Conservation (phyloP, 2,113 vertebrate genomes). For the Sylvietta virens region DNA sequence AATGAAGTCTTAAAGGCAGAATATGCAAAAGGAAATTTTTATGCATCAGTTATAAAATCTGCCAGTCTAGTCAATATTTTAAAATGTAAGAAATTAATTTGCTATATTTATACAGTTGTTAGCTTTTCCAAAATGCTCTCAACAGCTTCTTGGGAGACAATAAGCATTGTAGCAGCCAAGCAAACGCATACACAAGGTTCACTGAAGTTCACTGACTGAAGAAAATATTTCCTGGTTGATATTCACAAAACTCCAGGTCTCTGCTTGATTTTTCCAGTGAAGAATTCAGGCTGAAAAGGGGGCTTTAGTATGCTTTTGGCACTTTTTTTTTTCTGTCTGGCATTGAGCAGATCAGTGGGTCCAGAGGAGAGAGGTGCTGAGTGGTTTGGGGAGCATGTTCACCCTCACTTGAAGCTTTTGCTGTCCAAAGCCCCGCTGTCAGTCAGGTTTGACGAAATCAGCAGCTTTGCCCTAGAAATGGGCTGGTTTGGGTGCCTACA, state of each 20-base stretch:
- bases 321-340: not conserved
- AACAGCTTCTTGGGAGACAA: not conserved
- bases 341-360: not conserved
- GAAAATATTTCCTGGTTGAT: not conserved
- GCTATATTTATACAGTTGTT: not conserved
- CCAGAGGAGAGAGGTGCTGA: not conserved
- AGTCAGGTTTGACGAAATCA: not conserved
- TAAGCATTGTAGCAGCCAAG: not conserved
- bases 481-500: not conserved
- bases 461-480: not conserved
- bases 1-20: not conserved
- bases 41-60: not conserved
- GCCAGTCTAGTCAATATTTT: not conserved
- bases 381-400: rapidly evolving
- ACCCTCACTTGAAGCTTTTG: not conserved
- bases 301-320: not conserved
- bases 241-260: not conserved
- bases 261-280: not conserved
- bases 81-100: not conserved
- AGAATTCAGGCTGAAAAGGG: not conserved
- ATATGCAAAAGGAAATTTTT: not conserved
- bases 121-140: not conserved
- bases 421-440: not conserved
- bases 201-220: not conserved
- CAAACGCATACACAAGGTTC: not conserved